These are phyloP conservation scores for Thymelicus acteon DNA, from an alignment of 2,888 invertebrate species.

Conservation along the genomic window DNA sequence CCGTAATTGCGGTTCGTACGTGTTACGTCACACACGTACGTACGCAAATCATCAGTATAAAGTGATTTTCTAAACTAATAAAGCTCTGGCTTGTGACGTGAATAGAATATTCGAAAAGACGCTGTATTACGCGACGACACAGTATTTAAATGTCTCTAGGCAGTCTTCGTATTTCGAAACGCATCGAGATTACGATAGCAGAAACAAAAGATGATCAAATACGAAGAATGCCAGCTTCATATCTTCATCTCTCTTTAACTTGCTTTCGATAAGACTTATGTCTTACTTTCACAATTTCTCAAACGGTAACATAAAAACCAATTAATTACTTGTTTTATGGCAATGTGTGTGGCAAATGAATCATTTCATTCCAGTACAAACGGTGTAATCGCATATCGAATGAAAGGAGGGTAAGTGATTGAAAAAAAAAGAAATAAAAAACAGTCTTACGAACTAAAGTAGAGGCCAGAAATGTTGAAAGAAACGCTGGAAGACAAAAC, in stretches of 20 bases:
- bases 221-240: too few relatives aligned
- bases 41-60: not conserved
- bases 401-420: constrained; percentile 33
- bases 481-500: constrained; percentile 79
- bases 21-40: not conserved
- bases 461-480: constrained; percentile 83
- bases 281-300: not conserved
- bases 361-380: not conserved
- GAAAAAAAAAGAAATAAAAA: constrained; percentile 54
- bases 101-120: constrained; percentile 7
- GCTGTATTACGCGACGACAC: constrained; percentile 17
- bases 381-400: constrained; percentile 31
- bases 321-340: not conserved
- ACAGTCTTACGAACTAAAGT: constrained; percentile 83
- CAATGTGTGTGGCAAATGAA: not conserved
- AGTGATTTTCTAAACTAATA: constrained; percentile 10
- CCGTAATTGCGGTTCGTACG: constrained; percentile 3
- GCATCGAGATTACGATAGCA: too few relatives aligned
- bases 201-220: too few relatives aligned
- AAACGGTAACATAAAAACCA: not conserved
- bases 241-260: too few relatives aligned
- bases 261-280: too few relatives aligned
- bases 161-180: not conserved
- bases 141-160: not conserved
- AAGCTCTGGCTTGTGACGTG: constrained; percentile 22